Evolutionary conservation across 2,113 vertebrate genomes (phyloP).

Genomic region (Emydocephalus ijimae): DNA sequence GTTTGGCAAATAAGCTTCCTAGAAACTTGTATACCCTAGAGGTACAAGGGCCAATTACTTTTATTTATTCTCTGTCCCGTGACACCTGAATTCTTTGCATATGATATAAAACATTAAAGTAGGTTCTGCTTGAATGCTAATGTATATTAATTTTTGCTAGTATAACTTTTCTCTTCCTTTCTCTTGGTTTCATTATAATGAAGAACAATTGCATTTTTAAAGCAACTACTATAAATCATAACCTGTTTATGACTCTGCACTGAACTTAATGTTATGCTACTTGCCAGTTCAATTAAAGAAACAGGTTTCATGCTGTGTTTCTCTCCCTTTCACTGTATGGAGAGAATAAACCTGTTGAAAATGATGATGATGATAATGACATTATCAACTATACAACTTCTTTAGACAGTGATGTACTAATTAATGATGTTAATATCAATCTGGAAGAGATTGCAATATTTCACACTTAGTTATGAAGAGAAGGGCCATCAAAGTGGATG

Average conservation of each 20-base stretch:
- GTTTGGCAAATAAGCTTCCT: background rate
- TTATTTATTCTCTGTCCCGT: constrained; percentile 18
- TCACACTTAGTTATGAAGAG: background rate
- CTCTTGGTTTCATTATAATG: background rate
- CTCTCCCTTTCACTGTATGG: background rate
- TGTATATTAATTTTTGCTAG: constrained; percentile 21
- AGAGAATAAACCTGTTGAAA: background rate
- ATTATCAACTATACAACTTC: background rate
- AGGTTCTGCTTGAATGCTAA: constrained; percentile 6
- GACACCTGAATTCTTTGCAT: constrained; percentile 4
- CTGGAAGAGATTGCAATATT: background rate
- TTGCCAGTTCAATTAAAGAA: background rate
- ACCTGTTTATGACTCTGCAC: background rate
- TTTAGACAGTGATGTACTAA: background rate
- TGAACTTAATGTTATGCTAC: background rate
- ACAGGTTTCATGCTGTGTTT: background rate
- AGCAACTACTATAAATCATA: constrained; percentile 1
- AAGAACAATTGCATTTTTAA: background rate
- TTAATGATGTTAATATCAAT: background rate
- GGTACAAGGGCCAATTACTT: constrained; percentile 4
- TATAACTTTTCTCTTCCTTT: background rate
- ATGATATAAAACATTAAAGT: constrained; percentile 11
- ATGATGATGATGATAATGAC: background rate
- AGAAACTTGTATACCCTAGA: background rate
- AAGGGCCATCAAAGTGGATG: background rate